Evolutionary conservation across 2,797 vertebrate species (phyloP).

Genomic region (Selene dorsalis): DNA sequence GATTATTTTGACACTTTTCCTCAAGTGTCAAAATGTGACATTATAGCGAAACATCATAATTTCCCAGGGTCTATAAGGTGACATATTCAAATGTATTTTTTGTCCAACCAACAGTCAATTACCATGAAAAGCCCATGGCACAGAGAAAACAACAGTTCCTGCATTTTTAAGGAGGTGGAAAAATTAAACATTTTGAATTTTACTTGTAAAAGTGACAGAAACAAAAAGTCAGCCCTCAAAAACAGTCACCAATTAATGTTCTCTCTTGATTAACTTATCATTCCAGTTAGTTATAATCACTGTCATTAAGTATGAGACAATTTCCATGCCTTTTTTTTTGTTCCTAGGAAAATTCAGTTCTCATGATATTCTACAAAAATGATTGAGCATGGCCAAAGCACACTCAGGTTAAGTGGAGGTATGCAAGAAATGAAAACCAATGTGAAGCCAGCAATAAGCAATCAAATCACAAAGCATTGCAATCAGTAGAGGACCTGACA

Average conservation of each 20-base stretch:
- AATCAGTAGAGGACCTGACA: constrained; percentile 59
- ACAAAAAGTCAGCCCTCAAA: not conserved
- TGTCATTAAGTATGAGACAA: not conserved
- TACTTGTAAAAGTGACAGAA: not conserved
- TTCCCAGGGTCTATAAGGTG: not conserved
- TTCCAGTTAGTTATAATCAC: not conserved
- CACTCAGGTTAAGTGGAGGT: constrained; percentile 9
- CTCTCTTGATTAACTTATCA: not conserved
- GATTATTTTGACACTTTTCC: not conserved
- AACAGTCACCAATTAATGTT: not conserved
- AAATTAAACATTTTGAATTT: not conserved
- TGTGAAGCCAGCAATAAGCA: constrained; percentile 42
- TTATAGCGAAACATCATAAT: not conserved
- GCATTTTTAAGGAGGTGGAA: not conserved
- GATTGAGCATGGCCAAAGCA: not conserved
- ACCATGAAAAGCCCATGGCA: too few relatives aligned
- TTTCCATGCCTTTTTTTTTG: not conserved
- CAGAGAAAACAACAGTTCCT: not conserved
- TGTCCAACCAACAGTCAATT: not conserved
- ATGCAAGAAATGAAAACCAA: constrained; percentile 11
- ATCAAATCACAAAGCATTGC: constrained; percentile 57
- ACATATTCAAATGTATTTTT: not conserved
- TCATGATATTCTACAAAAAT: not conserved
- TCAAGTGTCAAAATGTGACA: not conserved
- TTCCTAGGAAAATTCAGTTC: not conserved